Evolutionary conservation across 2,797 vertebrate species (phyloP).

Genomic region (Spinus pinus): DNA sequence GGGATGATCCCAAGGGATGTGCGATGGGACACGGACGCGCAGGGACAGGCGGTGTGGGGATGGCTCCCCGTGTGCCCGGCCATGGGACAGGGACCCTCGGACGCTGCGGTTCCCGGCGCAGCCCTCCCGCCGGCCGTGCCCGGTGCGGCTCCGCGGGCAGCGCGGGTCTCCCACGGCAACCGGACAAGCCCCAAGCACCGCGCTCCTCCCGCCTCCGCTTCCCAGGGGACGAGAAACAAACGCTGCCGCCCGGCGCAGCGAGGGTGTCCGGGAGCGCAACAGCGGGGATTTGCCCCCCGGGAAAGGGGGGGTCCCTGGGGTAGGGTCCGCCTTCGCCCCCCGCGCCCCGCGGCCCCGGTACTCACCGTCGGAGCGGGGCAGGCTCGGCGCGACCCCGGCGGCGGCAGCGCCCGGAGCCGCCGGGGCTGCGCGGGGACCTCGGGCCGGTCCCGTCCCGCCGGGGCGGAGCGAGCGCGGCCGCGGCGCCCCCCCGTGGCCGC

Average conservation of each 20-base stretch:
- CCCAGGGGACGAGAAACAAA: neutral
- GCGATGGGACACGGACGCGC: neutral
- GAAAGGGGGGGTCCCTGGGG: neutral
- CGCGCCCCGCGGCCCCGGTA: neutral
- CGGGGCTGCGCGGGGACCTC: neutral
- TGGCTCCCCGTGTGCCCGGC: neutral
- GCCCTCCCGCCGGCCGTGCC: neutral
- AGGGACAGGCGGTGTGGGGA: fast-evolving
- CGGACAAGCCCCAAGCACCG: neutral
- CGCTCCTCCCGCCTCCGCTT: neutral
- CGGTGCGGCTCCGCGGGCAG: neutral
- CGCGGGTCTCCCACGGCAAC: constrained; percentile 54
- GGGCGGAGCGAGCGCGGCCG: neutral
- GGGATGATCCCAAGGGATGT: neutral
- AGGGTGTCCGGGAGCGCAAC: neutral
- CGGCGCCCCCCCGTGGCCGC: neutral
- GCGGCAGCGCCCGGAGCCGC: neutral
- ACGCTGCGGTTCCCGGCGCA: neutral
- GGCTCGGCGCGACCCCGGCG: neutral
- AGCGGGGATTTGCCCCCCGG: neutral
- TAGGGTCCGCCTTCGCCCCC: neutral
- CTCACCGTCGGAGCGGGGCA: neutral
- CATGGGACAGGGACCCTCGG: neutral
- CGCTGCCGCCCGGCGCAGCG: neutral
- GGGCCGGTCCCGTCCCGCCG: neutral